Evolutionary conservation across 2,888 invertebrate genomes (phyloP).

Genomic region (Carpatolechia fugitivella): DNA sequence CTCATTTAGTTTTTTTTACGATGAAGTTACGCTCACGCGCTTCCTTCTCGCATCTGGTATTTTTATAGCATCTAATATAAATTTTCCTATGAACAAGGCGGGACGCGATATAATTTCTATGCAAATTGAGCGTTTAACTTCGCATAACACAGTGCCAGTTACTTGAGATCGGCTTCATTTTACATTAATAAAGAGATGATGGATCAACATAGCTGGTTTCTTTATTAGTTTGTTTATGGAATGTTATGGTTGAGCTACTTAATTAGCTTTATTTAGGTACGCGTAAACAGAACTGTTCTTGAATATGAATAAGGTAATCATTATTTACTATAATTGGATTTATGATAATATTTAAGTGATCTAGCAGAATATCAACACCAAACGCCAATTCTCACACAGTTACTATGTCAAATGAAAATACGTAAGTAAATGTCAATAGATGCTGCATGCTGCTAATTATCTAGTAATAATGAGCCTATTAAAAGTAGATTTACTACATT

Average conservation of each 20-base stretch:
- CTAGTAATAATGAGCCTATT: no score
- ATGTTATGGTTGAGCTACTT: not conserved
- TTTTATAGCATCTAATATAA: conserved; percentile 2
- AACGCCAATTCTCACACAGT: no score
- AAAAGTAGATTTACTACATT: no score
- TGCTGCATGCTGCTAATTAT: no score
- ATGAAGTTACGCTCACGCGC: no score
- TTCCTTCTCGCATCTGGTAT: not conserved
- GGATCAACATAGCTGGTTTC: conserved; percentile 14
- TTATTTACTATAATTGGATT: no score
- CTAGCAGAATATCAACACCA: no score
- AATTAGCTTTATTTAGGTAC: not conserved
- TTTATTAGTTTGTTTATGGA: conserved; percentile 8
- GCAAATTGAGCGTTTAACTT: conserved; percentile 77
- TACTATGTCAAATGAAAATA: no score
- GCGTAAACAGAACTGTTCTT: not conserved
- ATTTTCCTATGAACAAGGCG: conserved; percentile 70
- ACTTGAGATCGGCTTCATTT: conserved; percentile 42
- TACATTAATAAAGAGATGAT: conserved; percentile 43
- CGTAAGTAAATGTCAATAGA: no score
- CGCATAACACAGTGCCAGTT: conserved; percentile 52
- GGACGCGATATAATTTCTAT: conserved; percentile 76
- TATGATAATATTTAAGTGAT: no score
- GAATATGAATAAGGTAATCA: not conserved
- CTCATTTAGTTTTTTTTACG: no score